A percentile compares a stretch with the other conserved stretches of the same genome.
phyloP scores from a whole-genome alignment of 2,113 vertebrate species.

The Micromys minutus region DNA sequence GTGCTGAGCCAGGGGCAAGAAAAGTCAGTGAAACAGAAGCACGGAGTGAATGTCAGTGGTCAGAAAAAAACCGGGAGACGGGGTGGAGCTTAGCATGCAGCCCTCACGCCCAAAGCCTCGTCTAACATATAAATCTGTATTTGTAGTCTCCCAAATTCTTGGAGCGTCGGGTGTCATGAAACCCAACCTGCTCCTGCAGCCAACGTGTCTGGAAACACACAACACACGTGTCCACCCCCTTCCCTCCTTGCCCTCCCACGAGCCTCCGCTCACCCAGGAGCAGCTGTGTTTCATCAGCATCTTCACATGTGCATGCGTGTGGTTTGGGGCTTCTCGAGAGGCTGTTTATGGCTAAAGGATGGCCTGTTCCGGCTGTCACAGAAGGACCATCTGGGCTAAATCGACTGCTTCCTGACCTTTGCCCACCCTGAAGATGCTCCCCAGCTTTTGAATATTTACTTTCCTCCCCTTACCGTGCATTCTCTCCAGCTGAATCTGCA shows the following conservation, averaged over 20 bases:
- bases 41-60: neutral
- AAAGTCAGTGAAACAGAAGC: neutral
- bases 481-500: neutral
- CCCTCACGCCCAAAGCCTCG: neutral
- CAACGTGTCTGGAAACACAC: neutral
- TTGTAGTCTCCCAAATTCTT: neutral
- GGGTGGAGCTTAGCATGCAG: too few species aligned
- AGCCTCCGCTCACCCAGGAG: accelerated
- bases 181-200: too few species aligned
- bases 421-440: neutral
- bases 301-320: neutral
- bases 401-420: constrained; percentile 5
- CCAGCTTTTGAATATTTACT: neutral
- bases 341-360: constrained; percentile 48
- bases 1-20: neutral
- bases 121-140: neutral
- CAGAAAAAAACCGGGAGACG: accelerated
- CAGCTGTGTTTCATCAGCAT: neutral
- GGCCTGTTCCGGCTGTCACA: neutral
- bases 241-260: neutral
- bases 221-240: neutral
- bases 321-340: neutral
- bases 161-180: neutral
- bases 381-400: neutral
- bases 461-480: neutral